Evolutionary conservation across 2,113 vertebrate genomes (phyloP).

Genomic region (Aepyceros melampus): DNA sequence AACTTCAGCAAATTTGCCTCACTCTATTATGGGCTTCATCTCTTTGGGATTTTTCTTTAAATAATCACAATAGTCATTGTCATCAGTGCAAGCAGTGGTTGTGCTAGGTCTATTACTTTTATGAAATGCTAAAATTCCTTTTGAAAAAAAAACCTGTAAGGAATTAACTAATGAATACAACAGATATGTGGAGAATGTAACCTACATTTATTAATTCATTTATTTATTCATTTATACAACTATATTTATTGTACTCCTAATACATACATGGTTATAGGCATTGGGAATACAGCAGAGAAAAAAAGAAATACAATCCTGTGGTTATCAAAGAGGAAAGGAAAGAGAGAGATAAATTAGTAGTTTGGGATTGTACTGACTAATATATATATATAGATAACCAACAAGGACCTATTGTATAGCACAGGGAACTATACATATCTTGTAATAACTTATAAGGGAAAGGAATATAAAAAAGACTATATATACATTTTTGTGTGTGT

Average conservation of each 20-base stretch:
- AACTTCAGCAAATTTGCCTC: constrained; percentile 6
- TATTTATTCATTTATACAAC: neutral
- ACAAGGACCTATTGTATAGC: neutral
- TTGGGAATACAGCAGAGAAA: neutral
- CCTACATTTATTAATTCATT: neutral
- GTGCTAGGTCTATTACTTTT: neutral
- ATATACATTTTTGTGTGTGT: neutral
- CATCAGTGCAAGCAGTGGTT: neutral
- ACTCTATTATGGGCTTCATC: neutral
- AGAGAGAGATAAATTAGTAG: neutral
- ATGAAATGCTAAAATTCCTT: neutral
- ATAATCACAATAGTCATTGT: neutral
- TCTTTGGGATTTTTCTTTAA: neutral
- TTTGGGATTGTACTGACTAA: neutral
- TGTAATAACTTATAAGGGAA: neutral
- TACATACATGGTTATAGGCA: neutral
- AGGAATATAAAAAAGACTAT: neutral
- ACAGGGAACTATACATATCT: neutral
- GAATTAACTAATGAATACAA: neutral
- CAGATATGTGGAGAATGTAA: neutral
- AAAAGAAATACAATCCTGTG: neutral
- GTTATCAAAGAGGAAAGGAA: neutral
- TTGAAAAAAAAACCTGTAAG: neutral
- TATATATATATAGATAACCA: neutral
- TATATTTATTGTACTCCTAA: neutral